phyloP scores from a whole-genome alignment of 2,113 vertebrate species.

The Heliornis fulica region DNA sequence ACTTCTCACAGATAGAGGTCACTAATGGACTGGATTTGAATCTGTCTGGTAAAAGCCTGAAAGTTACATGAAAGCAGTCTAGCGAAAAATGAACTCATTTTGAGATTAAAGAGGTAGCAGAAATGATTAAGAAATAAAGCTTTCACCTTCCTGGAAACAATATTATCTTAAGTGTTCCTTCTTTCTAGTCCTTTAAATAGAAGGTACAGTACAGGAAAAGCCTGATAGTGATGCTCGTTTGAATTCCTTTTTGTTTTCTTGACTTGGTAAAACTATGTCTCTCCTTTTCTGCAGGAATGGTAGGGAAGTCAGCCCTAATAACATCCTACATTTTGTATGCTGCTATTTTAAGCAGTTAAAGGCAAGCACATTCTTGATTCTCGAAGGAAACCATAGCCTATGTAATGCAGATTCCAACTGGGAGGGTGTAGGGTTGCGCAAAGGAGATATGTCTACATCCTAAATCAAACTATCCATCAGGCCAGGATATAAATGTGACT shows the following conservation, averaged over 20 bases:
- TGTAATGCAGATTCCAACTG: constrained; percentile 60
- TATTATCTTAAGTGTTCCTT: constrained; percentile 22
- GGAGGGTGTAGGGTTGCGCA: constrained; percentile 48
- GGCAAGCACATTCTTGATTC: constrained; percentile 1
- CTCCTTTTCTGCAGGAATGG: neutral
- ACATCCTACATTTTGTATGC: neutral
- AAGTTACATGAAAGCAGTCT: constrained; percentile 73
- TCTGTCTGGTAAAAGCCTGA: constrained; percentile 59
- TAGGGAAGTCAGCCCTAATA: constrained; percentile 15
- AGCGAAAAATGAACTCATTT: constrained; percentile 66
- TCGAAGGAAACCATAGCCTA: constrained; percentile 44
- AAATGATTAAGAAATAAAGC: constrained; percentile 41
- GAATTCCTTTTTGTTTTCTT: constrained; percentile 26
- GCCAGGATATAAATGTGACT: constrained; percentile 63
- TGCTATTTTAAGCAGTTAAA: constrained; percentile 48
- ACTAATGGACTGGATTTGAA: constrained; percentile 83
- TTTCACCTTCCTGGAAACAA: constrained; percentile 49
- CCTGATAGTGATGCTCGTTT: neutral
- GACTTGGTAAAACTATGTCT: neutral
- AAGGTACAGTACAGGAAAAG: neutral
- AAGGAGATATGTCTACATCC: constrained; percentile 37
- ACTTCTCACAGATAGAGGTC: constrained; percentile 84
- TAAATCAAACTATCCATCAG: constrained; percentile 69
- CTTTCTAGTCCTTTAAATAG: constrained; percentile 23
- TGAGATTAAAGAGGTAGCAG: constrained; percentile 57